Evolutionary conservation across 2,797 vertebrate genomes (phyloP).

Genomic region (Aplochiton taeniatus): DNA sequence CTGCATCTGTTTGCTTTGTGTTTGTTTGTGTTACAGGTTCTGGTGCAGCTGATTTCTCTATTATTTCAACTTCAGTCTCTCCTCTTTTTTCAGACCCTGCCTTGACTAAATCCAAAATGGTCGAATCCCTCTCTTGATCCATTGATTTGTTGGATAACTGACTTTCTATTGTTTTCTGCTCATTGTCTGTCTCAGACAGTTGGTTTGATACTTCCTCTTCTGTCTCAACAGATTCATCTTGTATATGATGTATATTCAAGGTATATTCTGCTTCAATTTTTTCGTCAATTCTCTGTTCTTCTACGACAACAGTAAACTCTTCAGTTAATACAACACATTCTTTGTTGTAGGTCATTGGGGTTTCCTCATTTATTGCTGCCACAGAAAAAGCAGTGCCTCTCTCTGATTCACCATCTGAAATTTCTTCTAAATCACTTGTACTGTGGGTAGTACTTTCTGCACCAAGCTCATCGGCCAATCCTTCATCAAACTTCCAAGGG

Average conservation of each 20-base stretch:
- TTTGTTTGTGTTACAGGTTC: too few relatives aligned
- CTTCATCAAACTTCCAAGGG: background rate
- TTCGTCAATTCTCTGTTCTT: background rate
- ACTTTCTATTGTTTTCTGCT: background rate
- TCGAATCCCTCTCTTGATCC: background rate
- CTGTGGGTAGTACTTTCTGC: background rate
- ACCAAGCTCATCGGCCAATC: background rate
- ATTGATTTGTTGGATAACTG: conserved; percentile 14
- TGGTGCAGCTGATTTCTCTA: too few relatives aligned
- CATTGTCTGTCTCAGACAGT: conserved; percentile 6
- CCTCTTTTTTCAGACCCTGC: too few relatives aligned
- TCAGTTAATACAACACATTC: background rate
- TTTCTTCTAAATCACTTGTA: background rate
- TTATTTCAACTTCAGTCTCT: too few relatives aligned
- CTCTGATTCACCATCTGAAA: conserved; percentile 5
- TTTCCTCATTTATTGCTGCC: background rate
- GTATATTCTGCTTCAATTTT: background rate
- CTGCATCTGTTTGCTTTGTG: conserved; percentile 50
- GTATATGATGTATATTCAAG: background rate
- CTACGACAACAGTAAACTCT: background rate
- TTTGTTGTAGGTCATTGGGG: background rate
- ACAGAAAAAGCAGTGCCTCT: background rate
- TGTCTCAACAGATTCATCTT: conserved; percentile 5
- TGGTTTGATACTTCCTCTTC: conserved; percentile 9
- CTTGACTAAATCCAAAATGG: too few relatives aligned